These are phyloP conservation scores for Gopherus evgoodei DNA, from an alignment of 2,113 vertebrate species.

Conservation along the genomic window DNA sequence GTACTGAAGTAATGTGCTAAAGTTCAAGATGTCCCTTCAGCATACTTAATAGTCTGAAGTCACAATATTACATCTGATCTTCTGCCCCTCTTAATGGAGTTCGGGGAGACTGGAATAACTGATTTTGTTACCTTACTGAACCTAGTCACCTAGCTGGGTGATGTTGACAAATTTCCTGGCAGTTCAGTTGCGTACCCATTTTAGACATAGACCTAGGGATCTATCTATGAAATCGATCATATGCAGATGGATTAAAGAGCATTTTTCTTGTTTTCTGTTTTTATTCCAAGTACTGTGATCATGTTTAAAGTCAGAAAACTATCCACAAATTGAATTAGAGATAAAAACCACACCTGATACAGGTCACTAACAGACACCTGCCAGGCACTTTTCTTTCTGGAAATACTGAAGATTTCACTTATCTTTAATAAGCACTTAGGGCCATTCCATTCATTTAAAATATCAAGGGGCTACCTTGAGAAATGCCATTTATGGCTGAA, in stretches of 20 bases:
- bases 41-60: constrained; percentile 9
- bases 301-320: not conserved
- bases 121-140: not conserved
- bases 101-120: not conserved
- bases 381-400: fast-evolving
- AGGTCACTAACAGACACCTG: not conserved
- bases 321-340: not conserved
- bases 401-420: not conserved
- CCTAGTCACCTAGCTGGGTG: too few species aligned
- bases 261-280: not conserved
- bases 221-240: not conserved
- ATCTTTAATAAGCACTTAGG: not conserved
- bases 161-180: fast-evolving
- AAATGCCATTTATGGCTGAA: not conserved
- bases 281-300: not conserved
- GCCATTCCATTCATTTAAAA: not conserved
- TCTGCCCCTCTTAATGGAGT: not conserved
- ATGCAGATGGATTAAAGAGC: not conserved
- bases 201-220: not conserved
- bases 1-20: constrained; percentile 10
- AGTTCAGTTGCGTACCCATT: not conserved
- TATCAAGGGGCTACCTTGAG: not conserved
- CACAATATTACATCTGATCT: fast-evolving
- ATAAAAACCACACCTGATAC: not conserved
- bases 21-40: constrained; percentile 27